Evolutionary conservation across 2,888 invertebrate species (phyloP), one percentile per base, ranked within the genome.

Genomic region (Hyposoter didymator): DNA sequence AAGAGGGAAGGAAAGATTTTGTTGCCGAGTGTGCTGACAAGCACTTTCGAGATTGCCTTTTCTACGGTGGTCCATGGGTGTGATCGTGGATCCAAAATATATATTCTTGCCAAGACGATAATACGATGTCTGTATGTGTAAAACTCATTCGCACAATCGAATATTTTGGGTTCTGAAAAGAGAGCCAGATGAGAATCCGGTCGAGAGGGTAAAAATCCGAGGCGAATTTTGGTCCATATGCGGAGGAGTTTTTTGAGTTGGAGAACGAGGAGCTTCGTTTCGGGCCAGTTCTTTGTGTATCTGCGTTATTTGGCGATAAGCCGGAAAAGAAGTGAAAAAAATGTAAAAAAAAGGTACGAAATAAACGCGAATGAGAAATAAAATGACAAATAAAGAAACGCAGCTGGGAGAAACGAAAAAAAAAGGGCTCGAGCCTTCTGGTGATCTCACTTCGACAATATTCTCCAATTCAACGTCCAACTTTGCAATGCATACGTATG

Each of bases 401-500:
- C 52, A 39, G 67, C 74, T 52, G 28, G 47, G 73, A 49, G 35
- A 59, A 59, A 5, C 28, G 17, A 52, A 64, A 74, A 76, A 45
- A 78, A 72, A 39, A 43, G 28, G 43, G 80, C 32, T 80, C 67
- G 32, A 14, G 49, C 28, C 69, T 49, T 72, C 19, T 17, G 82
- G 55, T 87, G 88, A 90, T 90, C 89, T 86, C 88, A 87, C 83
- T 78, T 85, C 67, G 88, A 89, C 82, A 91, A 91, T 90, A 90
- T 90, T 89, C 87, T 89, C 89, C 89, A 85, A 82, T 75, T 85
- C 78, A 70, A 74, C 72, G 66, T 78, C 89, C 90, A 89, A 91
- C 89, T 92, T 90, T 39, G 89, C 90, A 90, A 90, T 90, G 91
- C 91, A 90, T 89, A 88, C 85, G 90, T 89, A 88, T 86, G 90